Base-by-base conservation (phyloP, 1,140 invertebrate species). In the Ostrea denselamellosa region DNA sequence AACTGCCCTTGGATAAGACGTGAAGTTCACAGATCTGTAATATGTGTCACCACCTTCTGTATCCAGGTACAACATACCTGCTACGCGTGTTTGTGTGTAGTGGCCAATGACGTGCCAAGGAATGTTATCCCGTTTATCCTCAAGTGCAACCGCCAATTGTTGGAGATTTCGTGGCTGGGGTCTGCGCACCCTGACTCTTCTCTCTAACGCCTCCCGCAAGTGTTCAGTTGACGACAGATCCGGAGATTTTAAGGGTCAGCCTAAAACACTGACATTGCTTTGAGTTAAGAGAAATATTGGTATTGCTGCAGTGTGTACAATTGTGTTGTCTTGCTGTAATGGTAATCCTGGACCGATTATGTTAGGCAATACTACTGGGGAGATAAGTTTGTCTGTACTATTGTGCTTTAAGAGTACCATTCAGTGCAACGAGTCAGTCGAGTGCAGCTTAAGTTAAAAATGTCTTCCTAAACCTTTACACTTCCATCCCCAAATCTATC, bases 201-300 rank as follows among this genome's bases (percentile, higher is more conserved):
- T 77, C 14, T 88, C 87, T 22, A 91, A 19, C 65, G 86, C 34
- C 85, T 87, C 89, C 91, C 90, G 91, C 14, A 91, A 52, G 68
- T 92, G 89, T 88, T 92, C 91, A 77, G 91, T 91, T 1, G 91
- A 92, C 52, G 91, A 92, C 7, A 92, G 53, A 89, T 92, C 92
- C 22, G 90, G 90, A 22, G 83, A 89, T 53, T 65, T 53, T 28
- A 89, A 84, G 17, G 90, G 90, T 89, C 92, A n/a, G n/a, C n/a
- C n/a, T n/a, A n/a, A 8, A 56, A 89, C 82, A 86, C 58, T 22
- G 44, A 92, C 68, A 34, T 87, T 87, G n/a, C 90, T 83, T 52
- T 88, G n/a, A 28, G 8, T 68, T n/a, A 68, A 10, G n/a, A 68
- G 5, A 25, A 8, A 5, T 28, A n/a, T 68, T 22, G 65, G 5